phyloP scores from a whole-genome alignment of 53 echinoderm and acorn worm species.

The Henricia sp. region DNA sequence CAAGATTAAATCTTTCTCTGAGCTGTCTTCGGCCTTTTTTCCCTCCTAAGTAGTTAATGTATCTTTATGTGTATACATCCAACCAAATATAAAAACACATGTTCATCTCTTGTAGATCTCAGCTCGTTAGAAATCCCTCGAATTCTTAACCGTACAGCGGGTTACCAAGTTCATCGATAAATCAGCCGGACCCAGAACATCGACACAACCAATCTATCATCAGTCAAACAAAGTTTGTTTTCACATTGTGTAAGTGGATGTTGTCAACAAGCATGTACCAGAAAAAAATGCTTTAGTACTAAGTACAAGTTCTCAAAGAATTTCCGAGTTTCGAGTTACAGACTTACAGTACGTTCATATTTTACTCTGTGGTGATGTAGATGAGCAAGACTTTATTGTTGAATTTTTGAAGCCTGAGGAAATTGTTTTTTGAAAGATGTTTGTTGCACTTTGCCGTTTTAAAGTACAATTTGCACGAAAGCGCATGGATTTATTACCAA shows the following conservation, averaged over 20 bases:
- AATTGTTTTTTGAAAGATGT: background rate
- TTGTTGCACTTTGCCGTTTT: background rate
- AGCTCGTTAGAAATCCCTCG: constrained; percentile 27
- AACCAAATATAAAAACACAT: too few relatives aligned
- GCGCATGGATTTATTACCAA: too few relatives aligned
- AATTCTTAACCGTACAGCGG: constrained; percentile 42
- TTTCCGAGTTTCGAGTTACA: constrained; percentile 14
- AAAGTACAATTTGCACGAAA: too few relatives aligned
- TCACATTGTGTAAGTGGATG: constrained; percentile 57
- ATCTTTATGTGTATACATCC: too few relatives aligned
- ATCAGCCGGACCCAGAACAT: constrained; percentile 1
- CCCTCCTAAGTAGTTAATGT: too few relatives aligned
- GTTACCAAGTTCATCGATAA: constrained; percentile 40
- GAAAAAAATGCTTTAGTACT: constrained; percentile 28
- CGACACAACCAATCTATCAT: constrained; percentile 4
- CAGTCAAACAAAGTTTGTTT: constrained; percentile 45
- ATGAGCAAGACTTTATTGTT: constrained; percentile 40
- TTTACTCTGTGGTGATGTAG: constrained; percentile 54
- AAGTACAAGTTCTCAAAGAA: background rate
- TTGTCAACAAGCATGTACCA: constrained; percentile 39
- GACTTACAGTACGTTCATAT: constrained; percentile 28
- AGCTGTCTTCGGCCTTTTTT: too few relatives aligned
- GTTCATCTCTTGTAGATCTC: background rate
- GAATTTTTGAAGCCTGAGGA: constrained; percentile 7
- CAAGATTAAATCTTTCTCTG: too few relatives aligned